Conservation (phyloP, 2,797 vertebrate species). For the Melanogrammus aeglefinus region DNA sequence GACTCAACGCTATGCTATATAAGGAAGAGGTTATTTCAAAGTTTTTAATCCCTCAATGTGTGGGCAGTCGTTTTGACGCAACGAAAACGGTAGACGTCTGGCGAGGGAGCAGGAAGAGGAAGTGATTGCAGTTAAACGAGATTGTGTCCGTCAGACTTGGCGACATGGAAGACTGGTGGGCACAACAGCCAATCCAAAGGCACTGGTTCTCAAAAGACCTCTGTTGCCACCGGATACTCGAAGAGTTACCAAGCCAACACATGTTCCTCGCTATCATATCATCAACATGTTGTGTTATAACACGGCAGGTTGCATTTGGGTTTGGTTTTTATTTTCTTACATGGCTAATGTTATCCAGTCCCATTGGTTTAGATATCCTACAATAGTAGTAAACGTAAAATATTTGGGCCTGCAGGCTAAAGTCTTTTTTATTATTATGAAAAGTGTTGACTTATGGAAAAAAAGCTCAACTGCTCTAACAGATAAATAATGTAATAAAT, state of each 20-base stretch:
- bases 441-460: neutral
- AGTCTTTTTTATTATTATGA: neutral
- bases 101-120: conserved; percentile 18
- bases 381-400: neutral
- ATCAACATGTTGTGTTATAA: conserved; percentile 58
- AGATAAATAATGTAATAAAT: neutral
- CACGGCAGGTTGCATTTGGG: conserved; percentile 56
- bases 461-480: neutral
- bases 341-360: conserved; percentile 21
- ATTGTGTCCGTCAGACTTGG: conserved; percentile 54
- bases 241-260: conserved; percentile 77
- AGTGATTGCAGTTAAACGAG: conserved; percentile 48
- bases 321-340: conserved; percentile 31
- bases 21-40: conserved; percentile 15
- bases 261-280: conserved; percentile 72
- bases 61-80: neutral
- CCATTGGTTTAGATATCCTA: neutral
- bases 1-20: neutral
- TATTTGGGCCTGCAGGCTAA: neutral
- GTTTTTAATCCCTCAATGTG: neutral
- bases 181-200: conserved; percentile 67
- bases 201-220: conserved; percentile 72
- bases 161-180: conserved; percentile 68
- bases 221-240: conserved; percentile 77
- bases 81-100: neutral